These are phyloP conservation scores for Ecdyonurus torrentis DNA, from an alignment of 2,888 invertebrate species.

Conservation along the genomic window DNA sequence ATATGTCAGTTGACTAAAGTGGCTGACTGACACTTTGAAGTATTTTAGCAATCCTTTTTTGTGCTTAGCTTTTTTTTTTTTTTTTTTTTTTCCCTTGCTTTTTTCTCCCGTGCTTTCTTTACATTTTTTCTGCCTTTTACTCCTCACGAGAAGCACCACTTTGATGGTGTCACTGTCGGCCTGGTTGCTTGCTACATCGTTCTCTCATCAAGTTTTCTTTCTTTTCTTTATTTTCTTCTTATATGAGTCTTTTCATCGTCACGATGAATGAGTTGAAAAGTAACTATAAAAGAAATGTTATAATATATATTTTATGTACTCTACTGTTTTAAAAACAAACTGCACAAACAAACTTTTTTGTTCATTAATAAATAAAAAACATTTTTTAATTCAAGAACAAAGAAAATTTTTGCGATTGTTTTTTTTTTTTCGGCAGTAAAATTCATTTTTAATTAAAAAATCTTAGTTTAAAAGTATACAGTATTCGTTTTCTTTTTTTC, in stretches of 20 bases:
- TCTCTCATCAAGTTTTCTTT: background rate
- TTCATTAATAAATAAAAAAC: background rate
- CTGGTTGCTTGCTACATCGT: background rate
- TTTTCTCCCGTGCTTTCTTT: background rate
- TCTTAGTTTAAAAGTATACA: too few relatives aligned
- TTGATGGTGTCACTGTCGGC: background rate
- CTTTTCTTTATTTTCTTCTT: background rate
- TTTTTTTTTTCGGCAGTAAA: too few relatives aligned
- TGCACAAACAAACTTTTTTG: background rate
- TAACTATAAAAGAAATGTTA: background rate
- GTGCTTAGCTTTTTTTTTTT: constrained; percentile 1
- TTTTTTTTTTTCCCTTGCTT: background rate
- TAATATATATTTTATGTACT: too few relatives aligned
- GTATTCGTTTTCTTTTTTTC: too few relatives aligned
- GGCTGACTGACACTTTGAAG: background rate
- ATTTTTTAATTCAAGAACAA: too few relatives aligned
- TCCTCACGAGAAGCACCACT: background rate
- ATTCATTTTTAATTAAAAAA: too few relatives aligned
- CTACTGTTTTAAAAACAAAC: background rate
- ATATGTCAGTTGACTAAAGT: background rate
- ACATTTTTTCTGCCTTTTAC: too few relatives aligned
- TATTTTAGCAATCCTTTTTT: background rate
- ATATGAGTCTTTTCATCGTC: background rate
- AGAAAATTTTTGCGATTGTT: too few relatives aligned
- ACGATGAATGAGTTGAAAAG: background rate